These are phyloP conservation scores for Sphyrna mokarran DNA, from an alignment of 2,113 vertebrate species.

Conservation along the genomic window DNA sequence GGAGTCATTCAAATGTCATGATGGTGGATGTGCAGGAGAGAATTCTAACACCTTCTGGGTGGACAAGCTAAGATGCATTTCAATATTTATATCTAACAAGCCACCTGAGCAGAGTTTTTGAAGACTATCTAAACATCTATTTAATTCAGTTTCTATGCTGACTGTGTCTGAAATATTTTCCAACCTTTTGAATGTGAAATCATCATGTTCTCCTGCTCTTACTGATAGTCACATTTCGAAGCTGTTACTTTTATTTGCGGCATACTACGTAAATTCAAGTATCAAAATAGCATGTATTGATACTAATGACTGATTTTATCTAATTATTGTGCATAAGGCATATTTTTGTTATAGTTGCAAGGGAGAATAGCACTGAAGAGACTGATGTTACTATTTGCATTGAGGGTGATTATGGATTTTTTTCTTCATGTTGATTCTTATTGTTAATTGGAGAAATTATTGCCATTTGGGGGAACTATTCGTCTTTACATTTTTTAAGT, in stretches of 20 bases:
- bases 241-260: background rate
- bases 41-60: background rate
- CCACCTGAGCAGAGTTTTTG: background rate
- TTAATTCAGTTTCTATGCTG: background rate
- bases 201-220: background rate
- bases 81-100: background rate
- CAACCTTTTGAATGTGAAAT: background rate
- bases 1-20: background rate
- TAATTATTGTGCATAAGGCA: background rate
- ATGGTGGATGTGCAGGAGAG: background rate
- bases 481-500: background rate
- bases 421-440: background rate
- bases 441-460: background rate
- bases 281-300: background rate
- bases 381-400: background rate
- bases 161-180: background rate
- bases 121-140: background rate
- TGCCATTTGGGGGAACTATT: too few relatives aligned
- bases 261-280: background rate
- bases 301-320: background rate
- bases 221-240: background rate
- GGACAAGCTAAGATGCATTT: background rate
- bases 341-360: background rate
- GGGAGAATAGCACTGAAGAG: background rate
- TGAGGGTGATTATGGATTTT: background rate